Conservation (phyloP, 2,113 vertebrate species). For the Lepus americanus region DNA sequence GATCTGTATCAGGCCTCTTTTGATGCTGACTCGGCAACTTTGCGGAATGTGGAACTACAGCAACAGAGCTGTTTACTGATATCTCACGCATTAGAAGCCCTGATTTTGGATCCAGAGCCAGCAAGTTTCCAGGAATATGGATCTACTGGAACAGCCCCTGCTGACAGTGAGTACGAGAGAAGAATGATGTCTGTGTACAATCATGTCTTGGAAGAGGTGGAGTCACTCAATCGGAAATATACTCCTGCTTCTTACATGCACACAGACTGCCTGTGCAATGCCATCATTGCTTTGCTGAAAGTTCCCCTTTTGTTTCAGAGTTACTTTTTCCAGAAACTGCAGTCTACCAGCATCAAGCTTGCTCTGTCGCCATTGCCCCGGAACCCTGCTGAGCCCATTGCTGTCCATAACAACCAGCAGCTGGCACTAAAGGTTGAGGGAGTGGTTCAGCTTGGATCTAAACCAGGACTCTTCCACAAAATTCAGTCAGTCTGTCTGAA, state of each 20-base stretch:
- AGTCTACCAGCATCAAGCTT: conserved; percentile 99
- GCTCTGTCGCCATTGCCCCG: conserved; percentile 97
- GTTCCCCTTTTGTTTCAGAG: conserved; percentile 98
- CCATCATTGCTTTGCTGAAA: conserved; percentile 96
- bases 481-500: conserved; percentile 97
- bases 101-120: conserved; percentile 97
- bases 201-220: no score
- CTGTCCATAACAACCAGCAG: conserved; percentile 96
- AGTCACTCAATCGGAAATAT: no score
- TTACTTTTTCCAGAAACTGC: conserved; percentile 99
- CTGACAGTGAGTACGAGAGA: no score
- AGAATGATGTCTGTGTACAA: no score
- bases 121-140: no score
- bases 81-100: conserved; percentile 95
- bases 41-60: conserved; percentile 97
- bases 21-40: conserved; percentile 96
- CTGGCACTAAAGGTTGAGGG: conserved; percentile 97
- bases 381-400: conserved; percentile 95
- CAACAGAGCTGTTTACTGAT: conserved; percentile 98
- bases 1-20: conserved; percentile 98
- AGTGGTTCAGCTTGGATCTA: conserved; percentile 97
- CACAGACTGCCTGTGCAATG: conserved; percentile 96
- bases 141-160: no score
- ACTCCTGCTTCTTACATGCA: no score
- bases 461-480: conserved; percentile 96